Evolutionary conservation across 2,797 vertebrate genomes (phyloP).

Genomic region (Micrastur ruficollis): DNA sequence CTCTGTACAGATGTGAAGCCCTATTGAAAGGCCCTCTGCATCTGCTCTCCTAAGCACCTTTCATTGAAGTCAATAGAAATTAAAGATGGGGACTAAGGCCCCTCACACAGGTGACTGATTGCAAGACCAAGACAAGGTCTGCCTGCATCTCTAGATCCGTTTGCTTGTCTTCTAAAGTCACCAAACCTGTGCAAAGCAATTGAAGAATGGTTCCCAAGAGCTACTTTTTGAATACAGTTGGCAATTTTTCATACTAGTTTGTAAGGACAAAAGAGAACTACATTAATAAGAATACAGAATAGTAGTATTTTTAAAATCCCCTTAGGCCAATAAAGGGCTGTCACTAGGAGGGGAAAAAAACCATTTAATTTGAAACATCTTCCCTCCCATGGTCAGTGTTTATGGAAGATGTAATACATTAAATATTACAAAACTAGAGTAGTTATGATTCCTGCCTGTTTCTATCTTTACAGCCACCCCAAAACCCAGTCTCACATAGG

Average conservation of each 20-base stretch:
- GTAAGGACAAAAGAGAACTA: not conserved
- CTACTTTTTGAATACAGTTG: not conserved
- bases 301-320: not conserved
- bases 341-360: not conserved
- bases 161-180: not conserved
- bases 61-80: not conserved
- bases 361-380: not conserved
- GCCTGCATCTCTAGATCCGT: not conserved
- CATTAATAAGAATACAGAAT: not conserved
- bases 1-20: not conserved
- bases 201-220: not conserved
- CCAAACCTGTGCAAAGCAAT: not conserved
- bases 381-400: not conserved
- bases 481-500: not conserved
- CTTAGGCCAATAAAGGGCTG: not conserved
- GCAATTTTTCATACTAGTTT: not conserved
- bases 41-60: not conserved
- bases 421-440: not conserved
- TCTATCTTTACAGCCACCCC: not conserved
- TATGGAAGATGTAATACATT: not conserved
- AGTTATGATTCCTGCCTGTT: not conserved
- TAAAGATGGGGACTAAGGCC: not conserved
- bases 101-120: not conserved
- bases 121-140: not conserved
- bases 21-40: not conserved